Conservation (phyloP, 2,113 vertebrate species). For the Actinemys pallida region DNA sequence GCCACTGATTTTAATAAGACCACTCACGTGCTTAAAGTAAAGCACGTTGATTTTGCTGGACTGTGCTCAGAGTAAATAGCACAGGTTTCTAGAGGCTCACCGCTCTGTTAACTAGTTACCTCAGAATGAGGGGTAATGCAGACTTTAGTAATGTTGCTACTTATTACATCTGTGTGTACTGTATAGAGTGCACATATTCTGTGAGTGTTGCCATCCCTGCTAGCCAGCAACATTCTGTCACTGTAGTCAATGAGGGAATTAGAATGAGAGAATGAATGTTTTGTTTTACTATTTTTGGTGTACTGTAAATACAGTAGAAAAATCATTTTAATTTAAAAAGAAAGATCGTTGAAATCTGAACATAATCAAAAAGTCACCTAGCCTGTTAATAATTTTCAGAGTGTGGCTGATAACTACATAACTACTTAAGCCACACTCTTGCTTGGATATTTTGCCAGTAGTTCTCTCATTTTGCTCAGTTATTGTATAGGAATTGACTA, state of each 20-base stretch:
- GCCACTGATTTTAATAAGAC: not conserved
- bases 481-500: not conserved
- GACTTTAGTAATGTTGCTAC: not conserved
- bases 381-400: accelerated
- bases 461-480: not conserved
- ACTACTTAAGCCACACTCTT: not conserved
- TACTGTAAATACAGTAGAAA: not conserved
- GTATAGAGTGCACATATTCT: not conserved
- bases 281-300: not conserved
- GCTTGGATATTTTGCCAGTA: not conserved
- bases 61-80: not conserved
- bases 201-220: not conserved
- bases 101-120: not conserved
- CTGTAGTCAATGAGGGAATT: accelerated
- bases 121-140: not conserved
- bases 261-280: accelerated
- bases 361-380: not conserved
- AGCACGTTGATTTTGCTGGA: not conserved
- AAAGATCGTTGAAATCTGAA: not conserved
- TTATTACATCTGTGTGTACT: too few species aligned
- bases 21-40: not conserved
- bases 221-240: too few species aligned
- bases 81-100: not conserved
- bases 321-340: not conserved
- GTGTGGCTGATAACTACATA: not conserved